phyloP scores from a whole-genome alignment of 1,140 invertebrate genomes.

The Aphidius gifuensis region DNA sequence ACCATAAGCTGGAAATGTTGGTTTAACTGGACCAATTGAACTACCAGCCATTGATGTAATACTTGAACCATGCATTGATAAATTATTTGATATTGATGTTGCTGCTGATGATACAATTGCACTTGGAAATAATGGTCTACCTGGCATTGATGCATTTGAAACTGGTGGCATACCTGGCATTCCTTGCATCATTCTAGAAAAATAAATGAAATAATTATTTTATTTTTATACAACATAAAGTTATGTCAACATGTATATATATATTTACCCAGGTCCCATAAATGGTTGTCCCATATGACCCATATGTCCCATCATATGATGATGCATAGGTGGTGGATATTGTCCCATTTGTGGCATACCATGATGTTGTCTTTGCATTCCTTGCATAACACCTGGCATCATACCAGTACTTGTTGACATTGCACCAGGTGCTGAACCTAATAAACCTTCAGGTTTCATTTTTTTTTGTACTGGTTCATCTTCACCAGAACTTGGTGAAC shows the following conservation, averaged over 20 bases:
- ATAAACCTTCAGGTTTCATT: slow-evolving; percentile 62
- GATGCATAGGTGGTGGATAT: slow-evolving; percentile 57
- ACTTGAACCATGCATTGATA: slow-evolving; percentile 60
- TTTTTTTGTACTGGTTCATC: slow-evolving; percentile 76
- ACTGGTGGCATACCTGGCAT: slow-evolving; percentile 54
- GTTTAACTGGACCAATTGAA: slow-evolving; percentile 61
- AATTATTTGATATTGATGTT: slow-evolving; percentile 57
- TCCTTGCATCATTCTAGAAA: slow-evolving; percentile 48
- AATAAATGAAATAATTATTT: slow-evolving; percentile 16
- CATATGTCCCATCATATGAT: slow-evolving; percentile 71
- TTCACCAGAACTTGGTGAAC: slow-evolving; percentile 66
- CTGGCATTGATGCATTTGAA: slow-evolving; percentile 60
- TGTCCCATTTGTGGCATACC: slow-evolving; percentile 61
- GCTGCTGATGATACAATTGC: slow-evolving; percentile 58
- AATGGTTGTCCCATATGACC: slow-evolving; percentile 66
- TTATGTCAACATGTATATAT: background rate
- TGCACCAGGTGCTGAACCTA: slow-evolving; percentile 56
- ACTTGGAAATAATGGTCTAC: slow-evolving; percentile 71
- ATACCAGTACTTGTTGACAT: slow-evolving; percentile 54
- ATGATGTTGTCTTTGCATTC: slow-evolving; percentile 51
- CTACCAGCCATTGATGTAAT: slow-evolving; percentile 55
- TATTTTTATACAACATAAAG: slow-evolving; percentile 23
- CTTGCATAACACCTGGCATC: slow-evolving; percentile 57
- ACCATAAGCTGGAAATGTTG: slow-evolving; percentile 75
- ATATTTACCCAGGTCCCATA: slow-evolving; percentile 67